These are phyloP conservation scores for Aphelenchoides bicaudatus DNA, from an alignment of 2,888 invertebrate genomes.

Conservation along the genomic window DNA sequence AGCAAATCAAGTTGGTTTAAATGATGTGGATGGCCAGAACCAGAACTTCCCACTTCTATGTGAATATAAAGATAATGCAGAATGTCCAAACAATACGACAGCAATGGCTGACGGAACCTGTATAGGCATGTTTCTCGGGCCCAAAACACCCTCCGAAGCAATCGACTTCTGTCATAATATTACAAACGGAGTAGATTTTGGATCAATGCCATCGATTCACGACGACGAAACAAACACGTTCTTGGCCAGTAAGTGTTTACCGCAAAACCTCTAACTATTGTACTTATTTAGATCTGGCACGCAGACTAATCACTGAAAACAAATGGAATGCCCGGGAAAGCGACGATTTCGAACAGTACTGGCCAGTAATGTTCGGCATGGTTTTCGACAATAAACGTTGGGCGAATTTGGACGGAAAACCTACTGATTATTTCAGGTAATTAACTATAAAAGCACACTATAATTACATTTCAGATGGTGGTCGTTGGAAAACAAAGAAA, in stretches of 20 bases:
- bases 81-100: conserved; percentile 5
- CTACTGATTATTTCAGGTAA: conserved; percentile 31
- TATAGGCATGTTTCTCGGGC: conserved; percentile 5
- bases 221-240: conserved; percentile 28
- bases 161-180: background rate
- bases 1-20: conserved; percentile 19
- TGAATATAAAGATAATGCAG: conserved; percentile 17
- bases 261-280: too few relatives aligned
- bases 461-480: conserved; percentile 1
- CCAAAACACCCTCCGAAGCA: background rate
- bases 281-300: conserved; percentile 4
- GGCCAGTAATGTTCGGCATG: conserved; percentile 28
- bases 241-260: conserved; percentile 22
- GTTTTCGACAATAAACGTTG: conserved; percentile 18
- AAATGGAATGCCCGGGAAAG: background rate
- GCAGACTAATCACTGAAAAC: background rate
- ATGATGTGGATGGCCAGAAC: conserved; percentile 24
- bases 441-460: conserved; percentile 18
- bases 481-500: conserved; percentile 18
- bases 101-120: conserved; percentile 8
- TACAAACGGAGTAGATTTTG: conserved; percentile 6
- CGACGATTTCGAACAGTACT: conserved; percentile 18
- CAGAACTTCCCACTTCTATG: conserved; percentile 26
- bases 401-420: conserved; percentile 25
- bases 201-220: conserved; percentile 29